Evolutionary conservation across 2,888 invertebrate species (phyloP).

Genomic region (Perithous albicinctus): DNA sequence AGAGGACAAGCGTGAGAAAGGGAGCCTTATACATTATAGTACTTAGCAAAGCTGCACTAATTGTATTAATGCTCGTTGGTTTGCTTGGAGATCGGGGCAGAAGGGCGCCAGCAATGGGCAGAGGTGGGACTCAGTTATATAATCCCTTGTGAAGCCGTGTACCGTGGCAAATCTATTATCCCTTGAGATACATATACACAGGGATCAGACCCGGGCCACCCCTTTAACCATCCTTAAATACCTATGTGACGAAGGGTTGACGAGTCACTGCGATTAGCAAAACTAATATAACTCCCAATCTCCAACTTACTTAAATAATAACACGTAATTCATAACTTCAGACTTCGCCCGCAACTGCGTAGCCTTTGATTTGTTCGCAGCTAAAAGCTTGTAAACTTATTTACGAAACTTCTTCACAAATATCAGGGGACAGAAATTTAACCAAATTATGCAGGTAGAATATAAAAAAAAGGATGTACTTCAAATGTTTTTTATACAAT

Average conservation of each 20-base stretch:
- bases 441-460: neutral
- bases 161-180: conserved; percentile 76
- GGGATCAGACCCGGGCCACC: conserved; percentile 35
- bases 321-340: neutral
- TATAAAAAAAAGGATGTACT: neutral
- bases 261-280: neutral
- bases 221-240: conserved; percentile 40
- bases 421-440: neutral
- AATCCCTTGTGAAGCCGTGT: conserved; percentile 77
- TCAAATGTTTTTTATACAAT: neutral
- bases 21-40: conserved; percentile 76
- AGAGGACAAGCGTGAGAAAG: conserved; percentile 62
- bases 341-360: neutral
- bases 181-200: conserved; percentile 55
- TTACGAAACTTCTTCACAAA: neutral
- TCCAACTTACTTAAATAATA: neutral
- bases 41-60: conserved; percentile 83
- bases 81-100: conserved; percentile 73
- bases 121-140: conserved; percentile 66
- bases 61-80: conserved; percentile 83
- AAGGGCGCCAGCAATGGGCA: conserved; percentile 39
- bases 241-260: conserved; percentile 43
- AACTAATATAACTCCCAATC: neutral
- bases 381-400: neutral
- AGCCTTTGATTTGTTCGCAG: no score